A percentile compares a stretch with the other conserved stretches of the same genome.
Conservation (phyloP, 2,113 vertebrate genomes). For the Larimichthys polyactis region DNA sequence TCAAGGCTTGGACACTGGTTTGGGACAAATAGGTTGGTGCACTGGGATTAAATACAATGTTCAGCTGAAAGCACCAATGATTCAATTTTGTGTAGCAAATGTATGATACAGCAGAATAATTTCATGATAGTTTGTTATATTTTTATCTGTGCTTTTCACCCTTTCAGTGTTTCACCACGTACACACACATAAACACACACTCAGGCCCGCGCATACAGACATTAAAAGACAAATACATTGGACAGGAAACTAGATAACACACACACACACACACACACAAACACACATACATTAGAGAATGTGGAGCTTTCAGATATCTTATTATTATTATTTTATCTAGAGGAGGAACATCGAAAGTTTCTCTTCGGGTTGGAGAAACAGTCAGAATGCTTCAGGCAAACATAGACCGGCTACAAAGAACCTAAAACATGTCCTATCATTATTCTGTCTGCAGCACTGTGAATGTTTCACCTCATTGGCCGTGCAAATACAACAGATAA, state of each 20-base stretch:
- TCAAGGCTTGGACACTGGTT: conserved; percentile 22
- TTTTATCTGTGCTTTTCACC: conserved; percentile 62
- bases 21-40: conserved; percentile 40
- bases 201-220: conserved; percentile 30
- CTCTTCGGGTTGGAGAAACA: conserved; percentile 44
- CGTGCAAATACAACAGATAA: conserved; percentile 6
- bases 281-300: conserved; percentile 42
- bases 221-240: conserved; percentile 47
- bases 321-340: conserved; percentile 34
- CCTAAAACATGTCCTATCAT: conserved; percentile 22
- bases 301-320: conserved; percentile 43
- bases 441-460: conserved; percentile 53
- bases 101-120: conserved; percentile 57
- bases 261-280: conserved; percentile 19
- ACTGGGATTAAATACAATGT: conserved; percentile 55
- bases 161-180: conserved; percentile 32
- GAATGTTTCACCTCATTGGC: conserved; percentile 44
- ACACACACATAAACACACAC: conserved; percentile 30
- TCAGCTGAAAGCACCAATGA: conserved; percentile 71
- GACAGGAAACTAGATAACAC: conserved; percentile 38
- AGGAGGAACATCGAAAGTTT: conserved; percentile 31
- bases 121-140: conserved; percentile 54
- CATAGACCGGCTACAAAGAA: conserved; percentile 17
- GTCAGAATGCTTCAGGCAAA: conserved; percentile 48
- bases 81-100: conserved; percentile 52